phyloP scores from a whole-genome alignment of 1,140 invertebrate species.

The Dryas iulia region DNA sequence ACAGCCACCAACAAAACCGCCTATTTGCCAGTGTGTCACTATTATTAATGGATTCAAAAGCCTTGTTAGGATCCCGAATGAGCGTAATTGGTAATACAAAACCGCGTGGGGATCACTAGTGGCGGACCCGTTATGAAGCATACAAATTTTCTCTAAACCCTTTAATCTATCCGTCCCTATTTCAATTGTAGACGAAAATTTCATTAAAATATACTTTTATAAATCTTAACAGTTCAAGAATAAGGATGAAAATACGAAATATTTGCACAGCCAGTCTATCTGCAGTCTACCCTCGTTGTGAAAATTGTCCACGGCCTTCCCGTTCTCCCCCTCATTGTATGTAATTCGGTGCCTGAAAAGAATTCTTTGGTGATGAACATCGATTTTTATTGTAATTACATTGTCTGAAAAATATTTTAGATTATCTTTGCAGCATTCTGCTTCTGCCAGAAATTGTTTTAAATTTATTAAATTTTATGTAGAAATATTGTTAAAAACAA shows the following conservation, averaged over 20 bases:
- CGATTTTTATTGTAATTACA: conserved; percentile 16
- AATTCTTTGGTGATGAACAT: conserved; percentile 35
- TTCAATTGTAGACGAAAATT: conserved; percentile 57
- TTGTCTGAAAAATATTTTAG: conserved; percentile 5
- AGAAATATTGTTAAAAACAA: too few species aligned
- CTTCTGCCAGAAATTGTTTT: too few species aligned
- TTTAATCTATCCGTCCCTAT: conserved; percentile 76
- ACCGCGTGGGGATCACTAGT: conserved; percentile 53
- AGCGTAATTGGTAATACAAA: conserved; percentile 78
- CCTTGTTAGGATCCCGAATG: conserved; percentile 57
- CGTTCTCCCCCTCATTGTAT: conserved; percentile 51
- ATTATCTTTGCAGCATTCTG: too few species aligned
- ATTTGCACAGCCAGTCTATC: conserved; percentile 3
- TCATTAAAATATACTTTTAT: background rate
- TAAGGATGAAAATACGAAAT: conserved; percentile 15
- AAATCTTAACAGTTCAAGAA: conserved; percentile 8
- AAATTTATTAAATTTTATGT: too few species aligned
- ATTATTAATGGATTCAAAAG: conserved; percentile 34
- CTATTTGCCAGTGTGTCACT: conserved; percentile 32
- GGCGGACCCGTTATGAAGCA: conserved; percentile 56
- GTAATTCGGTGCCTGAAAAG: conserved; percentile 56
- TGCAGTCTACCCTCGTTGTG: conserved; percentile 56
- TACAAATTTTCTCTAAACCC: conserved; percentile 76
- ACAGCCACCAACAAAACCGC: conserved; percentile 27
- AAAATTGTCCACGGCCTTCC: conserved; percentile 50